Evolutionary conservation across 2,797 vertebrate genomes (phyloP).

Genomic region (Cottoperca gobio): DNA sequence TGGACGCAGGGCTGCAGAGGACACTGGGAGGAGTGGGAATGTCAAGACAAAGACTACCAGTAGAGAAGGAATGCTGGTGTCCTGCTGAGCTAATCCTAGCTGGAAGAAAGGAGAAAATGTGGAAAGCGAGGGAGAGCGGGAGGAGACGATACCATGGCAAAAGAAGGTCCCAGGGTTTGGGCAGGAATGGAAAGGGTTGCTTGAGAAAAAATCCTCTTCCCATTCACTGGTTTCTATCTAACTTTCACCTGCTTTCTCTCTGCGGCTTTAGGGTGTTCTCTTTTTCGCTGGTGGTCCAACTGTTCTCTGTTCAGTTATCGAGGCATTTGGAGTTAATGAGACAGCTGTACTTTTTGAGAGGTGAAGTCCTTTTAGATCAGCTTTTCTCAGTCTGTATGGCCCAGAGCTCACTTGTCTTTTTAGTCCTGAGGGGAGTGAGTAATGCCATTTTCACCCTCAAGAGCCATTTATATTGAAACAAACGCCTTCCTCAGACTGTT

Average conservation of each 20-base stretch:
- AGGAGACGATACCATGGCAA: constrained; percentile 74
- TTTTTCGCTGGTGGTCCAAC: constrained; percentile 76
- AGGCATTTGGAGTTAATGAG: constrained; percentile 78
- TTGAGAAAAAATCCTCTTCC: constrained; percentile 67
- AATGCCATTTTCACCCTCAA: constrained; percentile 70
- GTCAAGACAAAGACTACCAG: constrained; percentile 90
- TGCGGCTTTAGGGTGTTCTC: constrained; percentile 64
- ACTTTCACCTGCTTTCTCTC: constrained; percentile 75
- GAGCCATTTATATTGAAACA: constrained; percentile 68
- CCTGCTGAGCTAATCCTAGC: constrained; percentile 88
- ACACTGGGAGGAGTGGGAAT: constrained; percentile 90
- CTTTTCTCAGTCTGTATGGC: constrained; percentile 59
- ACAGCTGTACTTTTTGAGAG: constrained; percentile 73
- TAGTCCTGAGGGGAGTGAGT: constrained; percentile 49
- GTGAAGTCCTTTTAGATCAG: constrained; percentile 70
- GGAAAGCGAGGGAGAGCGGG: constrained; percentile 70
- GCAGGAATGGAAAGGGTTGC: constrained; percentile 68
- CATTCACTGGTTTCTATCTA: constrained; percentile 59
- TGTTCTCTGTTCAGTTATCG: constrained; percentile 66
- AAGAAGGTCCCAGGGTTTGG: constrained; percentile 65
- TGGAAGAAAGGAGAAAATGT: constrained; percentile 86
- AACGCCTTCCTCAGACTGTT: constrained; percentile 50
- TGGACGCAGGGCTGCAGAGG: constrained; percentile 78
- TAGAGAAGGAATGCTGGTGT: constrained; percentile 87
- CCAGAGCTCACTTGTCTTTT: constrained; percentile 52